Evolutionary conservation across 2,797 vertebrate genomes (phyloP).

Genomic region (Echiichthys vipera): DNA sequence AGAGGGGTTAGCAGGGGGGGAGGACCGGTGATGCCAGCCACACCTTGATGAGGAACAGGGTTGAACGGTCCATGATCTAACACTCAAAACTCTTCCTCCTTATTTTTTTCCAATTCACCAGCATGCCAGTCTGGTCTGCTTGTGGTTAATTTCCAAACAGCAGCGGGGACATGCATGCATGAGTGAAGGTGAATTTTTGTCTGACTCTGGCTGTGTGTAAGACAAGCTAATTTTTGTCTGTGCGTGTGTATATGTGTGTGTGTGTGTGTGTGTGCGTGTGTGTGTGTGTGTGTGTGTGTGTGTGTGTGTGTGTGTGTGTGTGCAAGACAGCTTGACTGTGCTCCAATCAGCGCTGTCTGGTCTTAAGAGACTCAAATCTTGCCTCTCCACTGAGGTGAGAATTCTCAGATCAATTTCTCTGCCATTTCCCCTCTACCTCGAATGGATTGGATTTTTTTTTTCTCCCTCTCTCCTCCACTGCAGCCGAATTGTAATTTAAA

Average conservation of each 20-base stretch:
- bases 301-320: conserved; percentile 1
- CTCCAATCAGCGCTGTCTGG: conserved; percentile 54
- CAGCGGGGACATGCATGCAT: neutral
- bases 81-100: conserved; percentile 1
- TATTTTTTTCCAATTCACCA: conserved; percentile 7
- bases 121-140: neutral
- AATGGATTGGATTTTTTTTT: conserved; percentile 53
- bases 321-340: conserved; percentile 1
- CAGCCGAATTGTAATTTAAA: conserved; percentile 73
- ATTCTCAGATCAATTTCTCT: conserved; percentile 73
- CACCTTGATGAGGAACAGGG: conserved; percentile 39
- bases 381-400: conserved; percentile 60
- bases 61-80: neutral
- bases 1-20: neutral
- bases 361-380: conserved; percentile 53
- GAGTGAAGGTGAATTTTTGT: conserved; percentile 30
- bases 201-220: conserved; percentile 11
- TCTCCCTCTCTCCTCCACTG: conserved; percentile 4
- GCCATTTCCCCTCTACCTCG: conserved; percentile 36
- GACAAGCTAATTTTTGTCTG: conserved; percentile 1
- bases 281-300: conserved; percentile 24
- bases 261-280: conserved; percentile 4
- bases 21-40: conserved; percentile 3
- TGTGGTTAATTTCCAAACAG: conserved; percentile 21
- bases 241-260: conserved; percentile 16